Conservation (phyloP, 1,140 invertebrate species). For the Bilobella aurantiaca region DNA sequence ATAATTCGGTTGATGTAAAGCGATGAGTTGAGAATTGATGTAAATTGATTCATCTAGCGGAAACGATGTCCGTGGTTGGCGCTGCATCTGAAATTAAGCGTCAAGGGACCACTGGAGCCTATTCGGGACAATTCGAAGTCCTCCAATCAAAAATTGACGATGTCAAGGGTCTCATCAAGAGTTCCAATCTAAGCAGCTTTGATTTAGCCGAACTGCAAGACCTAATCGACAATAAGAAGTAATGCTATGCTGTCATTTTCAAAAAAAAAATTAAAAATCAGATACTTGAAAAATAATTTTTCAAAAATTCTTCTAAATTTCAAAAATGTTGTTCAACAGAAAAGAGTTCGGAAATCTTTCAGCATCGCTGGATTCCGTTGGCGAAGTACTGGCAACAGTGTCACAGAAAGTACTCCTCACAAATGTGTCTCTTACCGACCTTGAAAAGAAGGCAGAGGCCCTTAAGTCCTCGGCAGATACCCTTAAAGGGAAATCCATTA, state of each 20-base stretch:
- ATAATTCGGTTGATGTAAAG: too few species aligned
- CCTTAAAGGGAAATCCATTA: conserved; percentile 74
- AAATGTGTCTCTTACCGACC: conserved; percentile 61
- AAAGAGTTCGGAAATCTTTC: conserved; percentile 44
- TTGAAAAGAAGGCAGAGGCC: conserved; percentile 58
- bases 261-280: background rate
- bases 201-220: conserved; percentile 57
- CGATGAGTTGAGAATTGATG: too few species aligned
- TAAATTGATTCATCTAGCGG: conserved; percentile 40
- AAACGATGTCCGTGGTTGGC: conserved; percentile 62
- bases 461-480: conserved; percentile 61
- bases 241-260: too few species aligned
- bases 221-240: conserved; percentile 49
- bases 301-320: too few species aligned
- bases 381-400: conserved; percentile 58
- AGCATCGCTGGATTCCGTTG: conserved; percentile 49
- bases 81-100: conserved; percentile 83
- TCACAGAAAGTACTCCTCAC: conserved; percentile 65
- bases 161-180: conserved; percentile 64
- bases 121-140: conserved; percentile 81
- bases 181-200: conserved; percentile 57
- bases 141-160: conserved; percentile 76
- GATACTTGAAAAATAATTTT: conserved; percentile 23
- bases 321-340: too few species aligned
- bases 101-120: conserved; percentile 84